Conservation (phyloP, 1,140 invertebrate species). For the Conus betulinus region DNA sequence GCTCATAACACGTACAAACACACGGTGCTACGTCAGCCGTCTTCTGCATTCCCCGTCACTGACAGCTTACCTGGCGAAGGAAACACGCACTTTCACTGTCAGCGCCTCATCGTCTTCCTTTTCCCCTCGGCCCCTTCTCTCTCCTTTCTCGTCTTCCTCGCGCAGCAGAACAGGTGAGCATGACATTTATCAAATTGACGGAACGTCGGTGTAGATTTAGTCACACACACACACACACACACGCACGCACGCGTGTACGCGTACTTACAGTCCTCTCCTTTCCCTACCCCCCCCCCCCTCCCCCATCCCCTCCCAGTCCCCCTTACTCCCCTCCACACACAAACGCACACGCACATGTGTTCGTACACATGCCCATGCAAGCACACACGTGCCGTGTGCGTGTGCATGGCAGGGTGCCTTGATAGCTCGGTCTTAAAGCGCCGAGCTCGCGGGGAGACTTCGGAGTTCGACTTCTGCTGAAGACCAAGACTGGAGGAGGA, state of each 20-base stretch:
- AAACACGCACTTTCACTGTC: background rate
- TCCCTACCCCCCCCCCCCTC: no score
- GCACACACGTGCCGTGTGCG: background rate
- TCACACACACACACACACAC: conserved; percentile 15
- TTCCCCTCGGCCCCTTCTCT: background rate
- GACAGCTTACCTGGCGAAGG: background rate
- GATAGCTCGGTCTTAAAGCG: no score
- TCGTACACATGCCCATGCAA: background rate
- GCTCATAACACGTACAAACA: background rate
- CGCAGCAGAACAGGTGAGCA: background rate
- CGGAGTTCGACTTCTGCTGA: no score
- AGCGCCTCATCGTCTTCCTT: background rate
- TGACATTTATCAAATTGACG: background rate
- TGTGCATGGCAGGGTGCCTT: no score
- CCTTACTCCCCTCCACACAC: background rate
- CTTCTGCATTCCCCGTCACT: background rate
- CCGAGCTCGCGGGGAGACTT: no score
- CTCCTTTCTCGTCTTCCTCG: background rate
- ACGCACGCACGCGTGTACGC: background rate
- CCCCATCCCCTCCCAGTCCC: no score
- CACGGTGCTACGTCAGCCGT: background rate
- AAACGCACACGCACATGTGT: background rate
- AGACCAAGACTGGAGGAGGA: no score
- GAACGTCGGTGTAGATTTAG: background rate
- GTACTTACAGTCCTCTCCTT: background rate